Evolutionary conservation across 2,797 vertebrate species (phyloP), one percentile per base, ranked within the genome.

Genomic region (Leptatherina wallacei): DNA sequence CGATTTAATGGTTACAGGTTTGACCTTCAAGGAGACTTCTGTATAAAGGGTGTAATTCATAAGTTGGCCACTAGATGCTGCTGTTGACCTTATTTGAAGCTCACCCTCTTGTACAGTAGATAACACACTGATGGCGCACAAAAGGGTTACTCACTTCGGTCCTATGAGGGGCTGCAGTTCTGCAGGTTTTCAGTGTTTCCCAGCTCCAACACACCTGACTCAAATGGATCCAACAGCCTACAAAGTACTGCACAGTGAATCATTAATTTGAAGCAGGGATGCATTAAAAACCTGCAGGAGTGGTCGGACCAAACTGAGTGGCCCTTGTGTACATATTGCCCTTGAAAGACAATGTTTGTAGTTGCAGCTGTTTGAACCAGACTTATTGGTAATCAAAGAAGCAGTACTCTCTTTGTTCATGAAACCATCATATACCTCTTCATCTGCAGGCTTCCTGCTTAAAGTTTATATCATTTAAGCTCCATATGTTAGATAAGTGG

Each of bases 41-140:
- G 12, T 13, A 49, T 12, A 1, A 14, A 5, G 9, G 13, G 27
- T 78, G 64, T 44, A 0, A 3, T 52, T 55, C 32, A 51, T 5
- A 56, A 11, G 1, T 61, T 80, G 22, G 3, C 77, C 78, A 80
- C 76, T 54, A 75, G 83, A 67, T 69, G 81, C 0, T 20, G 62
- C 60, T 3, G 1, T n/a, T n/a, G 3, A 8, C 3, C 24, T 56
- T 16, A 20, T 7, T 29, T 18, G 13, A 30, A 52, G 8, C n/a
- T 52, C 8, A 24, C 3, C 22, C 3, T 5, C 22, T 52, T 14
- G 5, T 24, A 4, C 51, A 27, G 11, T 27, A 29, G 3, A 7
- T 6, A 29, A 27, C 1, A 4, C 38, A 13, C 38, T 35, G 33
- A 36, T 38, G 11, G 11, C 13, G 38, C 4, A 40, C 38, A 40